Conservation (phyloP, 2,888 invertebrate genomes). For the Lasioglossum lativentre region DNA sequence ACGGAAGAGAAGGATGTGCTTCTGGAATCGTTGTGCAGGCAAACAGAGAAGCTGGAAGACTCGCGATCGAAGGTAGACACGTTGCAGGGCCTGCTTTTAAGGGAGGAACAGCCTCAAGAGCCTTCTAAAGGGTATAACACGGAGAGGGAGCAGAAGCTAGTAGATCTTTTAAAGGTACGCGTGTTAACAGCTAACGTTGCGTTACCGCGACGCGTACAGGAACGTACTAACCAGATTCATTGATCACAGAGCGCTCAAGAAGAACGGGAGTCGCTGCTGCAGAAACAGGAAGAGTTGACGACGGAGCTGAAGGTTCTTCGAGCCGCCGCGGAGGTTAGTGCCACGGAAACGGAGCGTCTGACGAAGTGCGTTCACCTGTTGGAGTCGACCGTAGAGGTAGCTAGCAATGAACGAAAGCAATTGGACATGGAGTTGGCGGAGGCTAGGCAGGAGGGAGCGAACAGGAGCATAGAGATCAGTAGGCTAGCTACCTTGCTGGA, state of each 20-base stretch:
- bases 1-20: constrained; percentile 95
- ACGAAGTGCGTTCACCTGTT: constrained; percentile 89
- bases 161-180: constrained; percentile 91
- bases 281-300: constrained; percentile 92
- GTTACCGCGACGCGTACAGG: background rate
- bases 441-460: constrained; percentile 90
- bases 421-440: constrained; percentile 90
- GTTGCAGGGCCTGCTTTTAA: constrained; percentile 91
- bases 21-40: constrained; percentile 95
- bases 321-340: constrained; percentile 87
- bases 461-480: constrained; percentile 92
- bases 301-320: constrained; percentile 89
- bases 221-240: constrained; percentile 16
- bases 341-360: constrained; percentile 88
- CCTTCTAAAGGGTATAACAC: constrained; percentile 87
- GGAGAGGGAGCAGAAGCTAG: constrained; percentile 92
- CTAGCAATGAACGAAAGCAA: constrained; percentile 90
- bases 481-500: constrained; percentile 92
- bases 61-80: constrained; percentile 94
- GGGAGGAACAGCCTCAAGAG: constrained; percentile 88
- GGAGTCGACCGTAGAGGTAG: constrained; percentile 91
- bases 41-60: constrained; percentile 96
- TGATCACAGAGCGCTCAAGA: constrained; percentile 89
- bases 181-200: background rate
- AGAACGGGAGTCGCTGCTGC: constrained; percentile 90